Base-by-base conservation (phyloP, 2,888 invertebrate genomes). In the Anarsia innoxiella region DNA sequence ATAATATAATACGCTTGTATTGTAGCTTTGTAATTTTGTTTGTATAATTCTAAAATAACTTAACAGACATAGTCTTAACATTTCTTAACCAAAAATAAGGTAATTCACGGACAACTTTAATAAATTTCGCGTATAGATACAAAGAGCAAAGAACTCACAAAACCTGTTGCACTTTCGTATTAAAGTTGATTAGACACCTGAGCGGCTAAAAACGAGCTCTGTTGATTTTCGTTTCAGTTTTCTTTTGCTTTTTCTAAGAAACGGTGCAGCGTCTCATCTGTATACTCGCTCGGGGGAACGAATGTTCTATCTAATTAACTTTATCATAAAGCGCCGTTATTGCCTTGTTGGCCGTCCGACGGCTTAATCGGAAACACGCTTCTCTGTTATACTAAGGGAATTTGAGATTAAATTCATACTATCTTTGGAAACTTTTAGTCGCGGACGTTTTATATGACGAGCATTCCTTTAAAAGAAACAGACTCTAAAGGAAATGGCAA, bases 261-360 rank as follows among this genome's bases (percentile, higher is more conserved):
- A 3, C 14, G 19, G 16, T 28, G 6, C 19, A 28, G 19, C 14
- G 15, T 63, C 74, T 74, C 69, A 75, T 75, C 72, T 70, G 70
- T 72, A 60, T 67, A 64, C 63, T 53, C 55, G 74, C 79, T 76
- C 76, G 56, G 45, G 80, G 77, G 80, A 80, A 71, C 66, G 66
- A 79, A 79, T 79, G 78, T 75, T 75, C 66, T 66, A 74, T 71
- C 77, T 79, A 80, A 82, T 82, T 82, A 82, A 78, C 72, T 79
- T 78, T 75, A 80, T 79, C 73, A 79, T 82, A 82, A 79, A 76
- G 66, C 65, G 59, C 64, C 56, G 70, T 66, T 77, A 79, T 75
- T 79, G 71, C 74, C 65, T 71, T 71, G 71, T 68, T 69, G 60
- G 64, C 56, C 51, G 59, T 51, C 56, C 51, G 60, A 61, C 59